Evolutionary conservation across 2,113 vertebrate species (phyloP), one percentile per base, ranked within the genome.

Genomic region (Amphiprion percula): DNA sequence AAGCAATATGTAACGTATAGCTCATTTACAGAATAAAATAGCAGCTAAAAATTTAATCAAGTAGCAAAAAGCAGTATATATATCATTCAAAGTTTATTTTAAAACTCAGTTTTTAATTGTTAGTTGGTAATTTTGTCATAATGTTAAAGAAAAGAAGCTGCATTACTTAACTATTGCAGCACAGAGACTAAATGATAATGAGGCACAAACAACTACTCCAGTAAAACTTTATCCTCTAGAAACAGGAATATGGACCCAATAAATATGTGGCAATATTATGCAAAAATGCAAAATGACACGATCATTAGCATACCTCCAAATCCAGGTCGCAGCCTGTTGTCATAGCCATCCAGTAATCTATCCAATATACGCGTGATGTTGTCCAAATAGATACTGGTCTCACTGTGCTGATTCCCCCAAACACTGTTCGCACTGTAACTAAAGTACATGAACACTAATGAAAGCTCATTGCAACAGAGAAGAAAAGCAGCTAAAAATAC

Each of bases 351-450:
- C 86, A 99, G 90, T 87, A 99, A 92, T 88, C 96, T 96, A 92
- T 98, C 96, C 90, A 99, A 93, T 82, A 97, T 97, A 2, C 96
- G 96, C 68, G 97, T 99, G 89, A 98, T 95, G 84, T 99, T 99
- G 87, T 97, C 95, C 72, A 95, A 94, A 91, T 97, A 98, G 62
- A 95, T 92, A 69, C 90, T 95, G 71, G 89, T 91, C 14, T 91
- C 95, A 61, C 90, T 85, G 82, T 82, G 87, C 61, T 90, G 86
- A 75, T 83, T 91, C 26, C 94, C 96, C 79, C 93, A 90, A 49
- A 89, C 90, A 76, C 89, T 80, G 75, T 88, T 91, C n/a, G 85
- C 10, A 89, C 97, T 99, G 94, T 55, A 82, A 87, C 83, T 53
- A 83, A 87, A 91, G 37, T 70, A 84, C 41, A 88, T 8, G 85